These are phyloP conservation scores for Heteractis magnifica DNA, from an alignment of 92 coral and sea anemone species.

Conservation along the genomic window DNA sequence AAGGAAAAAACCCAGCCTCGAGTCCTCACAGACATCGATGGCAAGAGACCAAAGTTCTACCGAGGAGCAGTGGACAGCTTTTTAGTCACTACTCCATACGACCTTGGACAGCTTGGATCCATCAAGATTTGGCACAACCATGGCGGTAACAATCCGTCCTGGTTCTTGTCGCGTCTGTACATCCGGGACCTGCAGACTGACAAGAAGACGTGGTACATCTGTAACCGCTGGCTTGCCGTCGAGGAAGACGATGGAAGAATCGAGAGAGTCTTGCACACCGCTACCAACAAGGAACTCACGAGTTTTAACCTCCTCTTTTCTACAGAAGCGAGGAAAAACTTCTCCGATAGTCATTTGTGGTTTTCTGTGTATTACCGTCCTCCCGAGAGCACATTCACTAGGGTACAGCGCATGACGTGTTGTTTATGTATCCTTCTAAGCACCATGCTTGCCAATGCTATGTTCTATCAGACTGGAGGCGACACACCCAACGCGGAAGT, in stretches of 20 bases:
- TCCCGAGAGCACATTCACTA: constrained; percentile 73
- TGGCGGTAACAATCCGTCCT: constrained; percentile 73
- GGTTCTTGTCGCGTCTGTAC: constrained; percentile 68
- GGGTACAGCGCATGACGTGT: constrained; percentile 88
- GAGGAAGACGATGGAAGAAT: constrained; percentile 88
- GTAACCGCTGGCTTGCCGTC: constrained; percentile 82
- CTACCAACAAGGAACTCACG: constrained; percentile 64
- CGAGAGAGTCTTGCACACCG: constrained; percentile 61
- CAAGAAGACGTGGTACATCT: constrained; percentile 71
- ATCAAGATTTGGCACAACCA: constrained; percentile 83
- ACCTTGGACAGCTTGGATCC: constrained; percentile 59
- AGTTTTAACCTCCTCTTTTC: constrained; percentile 67
- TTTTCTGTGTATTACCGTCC: constrained; percentile 78
- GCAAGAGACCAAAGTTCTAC: constrained; percentile 39
- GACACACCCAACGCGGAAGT: constrained; percentile 55
- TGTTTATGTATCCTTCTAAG: constrained; percentile 72
- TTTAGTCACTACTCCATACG: constrained; percentile 72
- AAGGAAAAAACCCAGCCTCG: constrained; percentile 76
- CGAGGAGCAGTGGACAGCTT: constrained; percentile 64
- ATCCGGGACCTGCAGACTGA: constrained; percentile 75
- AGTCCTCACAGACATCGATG: constrained; percentile 55
- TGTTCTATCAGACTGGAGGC: constrained; percentile 74
- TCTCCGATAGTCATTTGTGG: constrained; percentile 88
- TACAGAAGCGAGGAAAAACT: constrained; percentile 76
- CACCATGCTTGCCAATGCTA: constrained; percentile 85